Conservation (phyloP, 2,888 invertebrate genomes). For the Pollenia labialis region DNA sequence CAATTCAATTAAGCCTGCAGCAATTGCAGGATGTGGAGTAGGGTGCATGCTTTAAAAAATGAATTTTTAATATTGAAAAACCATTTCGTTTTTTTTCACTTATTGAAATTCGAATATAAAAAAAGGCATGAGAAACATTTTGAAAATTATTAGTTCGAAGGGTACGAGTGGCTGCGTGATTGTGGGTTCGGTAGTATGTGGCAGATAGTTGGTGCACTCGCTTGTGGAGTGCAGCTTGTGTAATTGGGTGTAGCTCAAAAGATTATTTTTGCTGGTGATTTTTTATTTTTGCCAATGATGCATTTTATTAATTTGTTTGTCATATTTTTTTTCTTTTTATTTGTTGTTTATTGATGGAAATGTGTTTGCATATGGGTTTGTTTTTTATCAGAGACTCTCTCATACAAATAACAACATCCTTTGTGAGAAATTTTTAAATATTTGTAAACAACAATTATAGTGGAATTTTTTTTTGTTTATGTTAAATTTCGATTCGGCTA, state of each 20-base stretch:
- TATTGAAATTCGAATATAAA: background rate
- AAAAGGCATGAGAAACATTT: conserved; percentile 9
- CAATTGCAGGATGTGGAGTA: too few relatives aligned
- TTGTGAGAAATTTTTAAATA: conserved; percentile 7
- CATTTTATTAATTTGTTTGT: conserved; percentile 81
- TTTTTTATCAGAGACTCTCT: conserved; percentile 13
- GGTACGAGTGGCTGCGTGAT: background rate
- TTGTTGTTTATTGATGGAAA: conserved; percentile 79
- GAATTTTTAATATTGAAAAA: background rate
- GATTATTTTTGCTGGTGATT: conserved; percentile 22
- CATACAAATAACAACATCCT: conserved; percentile 45
- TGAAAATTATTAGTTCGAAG: conserved; percentile 23
- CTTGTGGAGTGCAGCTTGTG: background rate
- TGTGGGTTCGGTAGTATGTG: background rate
- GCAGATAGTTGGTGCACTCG: background rate
- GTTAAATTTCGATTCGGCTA: background rate
- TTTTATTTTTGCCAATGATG: conserved; percentile 72
- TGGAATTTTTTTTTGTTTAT: conserved; percentile 29
- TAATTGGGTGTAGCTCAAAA: background rate
- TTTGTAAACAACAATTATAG: conserved; percentile 36
- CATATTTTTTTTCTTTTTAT: conserved; percentile 75
- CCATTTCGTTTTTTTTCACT: background rate
- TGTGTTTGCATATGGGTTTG: conserved; percentile 67
- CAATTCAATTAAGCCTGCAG: too few relatives aligned
- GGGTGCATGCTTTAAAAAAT: too few relatives aligned